Percentiles rank a stretch among this genome's conserved stretches.
Evolutionary conservation across 2,888 invertebrate genomes (phyloP).

Genomic region (Drosophila conformis): DNA sequence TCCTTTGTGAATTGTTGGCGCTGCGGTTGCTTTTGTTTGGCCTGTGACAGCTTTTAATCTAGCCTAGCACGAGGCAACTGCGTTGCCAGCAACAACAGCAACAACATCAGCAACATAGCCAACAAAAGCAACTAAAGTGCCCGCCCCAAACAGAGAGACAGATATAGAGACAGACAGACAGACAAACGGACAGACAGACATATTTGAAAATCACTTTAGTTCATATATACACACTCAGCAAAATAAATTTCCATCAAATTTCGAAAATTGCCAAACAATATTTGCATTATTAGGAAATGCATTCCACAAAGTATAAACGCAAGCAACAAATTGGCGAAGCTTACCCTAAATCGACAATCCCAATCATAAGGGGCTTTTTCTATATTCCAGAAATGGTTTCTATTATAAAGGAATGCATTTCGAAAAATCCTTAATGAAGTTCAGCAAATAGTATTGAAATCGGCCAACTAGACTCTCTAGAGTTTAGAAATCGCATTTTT

Average conservation of each 20-base stretch:
- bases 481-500: too few species aligned
- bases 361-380: neutral
- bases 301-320: neutral
- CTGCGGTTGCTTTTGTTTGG: slow-evolving; percentile 80
- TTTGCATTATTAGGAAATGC: neutral
- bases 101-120: slow-evolving; percentile 24
- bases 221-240: slow-evolving; percentile 49
- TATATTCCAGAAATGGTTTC: too few species aligned
- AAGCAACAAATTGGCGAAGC: too few species aligned
- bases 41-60: slow-evolving; percentile 81
- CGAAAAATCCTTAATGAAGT: too few species aligned
- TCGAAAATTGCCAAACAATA: neutral
- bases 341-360: neutral
- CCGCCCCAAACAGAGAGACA: slow-evolving; percentile 28
- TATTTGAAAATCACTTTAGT: slow-evolving; percentile 81
- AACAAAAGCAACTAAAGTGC: slow-evolving; percentile 61
- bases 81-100: slow-evolving; percentile 46
- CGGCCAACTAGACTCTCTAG: too few species aligned
- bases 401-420: too few species aligned
- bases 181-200: slow-evolving; percentile 12
- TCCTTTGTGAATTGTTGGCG: slow-evolving; percentile 66
- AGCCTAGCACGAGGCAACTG: slow-evolving; percentile 66
- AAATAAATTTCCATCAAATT: neutral
- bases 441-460: too few species aligned
- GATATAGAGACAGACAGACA: slow-evolving; percentile 15